phyloP scores from a whole-genome alignment of 2,888 invertebrate genomes.

The Gibbula magus region DNA sequence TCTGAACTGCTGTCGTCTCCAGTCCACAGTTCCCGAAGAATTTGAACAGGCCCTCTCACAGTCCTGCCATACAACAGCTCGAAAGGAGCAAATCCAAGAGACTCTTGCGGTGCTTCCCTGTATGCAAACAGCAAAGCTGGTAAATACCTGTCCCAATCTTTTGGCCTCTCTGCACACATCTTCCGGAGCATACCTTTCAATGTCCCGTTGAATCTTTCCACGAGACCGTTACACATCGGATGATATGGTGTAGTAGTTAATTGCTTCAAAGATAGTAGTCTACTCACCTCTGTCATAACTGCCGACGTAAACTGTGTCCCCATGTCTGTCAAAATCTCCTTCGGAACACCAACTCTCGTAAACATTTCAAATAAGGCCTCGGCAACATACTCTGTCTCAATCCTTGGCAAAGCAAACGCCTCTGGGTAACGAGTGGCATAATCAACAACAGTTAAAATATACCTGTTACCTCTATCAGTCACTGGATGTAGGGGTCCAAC shows the following conservation, averaged over 20 bases:
- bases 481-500: neutral
- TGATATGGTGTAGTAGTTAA: neutral
- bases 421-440: neutral
- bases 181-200: neutral
- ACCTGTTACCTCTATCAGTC: neutral
- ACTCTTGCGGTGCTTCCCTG: neutral
- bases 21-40: neutral
- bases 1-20: neutral
- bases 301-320: neutral
- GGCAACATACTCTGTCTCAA: neutral
- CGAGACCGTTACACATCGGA: neutral
- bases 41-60: neutral
- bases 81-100: neutral
- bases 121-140: too few species aligned
- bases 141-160: neutral
- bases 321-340: neutral
- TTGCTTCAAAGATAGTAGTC: conserved; percentile 25
- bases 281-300: neutral
- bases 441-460: neutral
- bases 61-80: neutral
- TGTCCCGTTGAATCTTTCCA: neutral
- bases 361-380: neutral
- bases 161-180: neutral
- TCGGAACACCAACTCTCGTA: neutral
- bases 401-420: neutral